Percentiles rank a stretch among this genome's conserved stretches.
Evolutionary conservation across 2,888 invertebrate species (phyloP).

Genomic region (Pseudococcus jackbeardsleyi): DNA sequence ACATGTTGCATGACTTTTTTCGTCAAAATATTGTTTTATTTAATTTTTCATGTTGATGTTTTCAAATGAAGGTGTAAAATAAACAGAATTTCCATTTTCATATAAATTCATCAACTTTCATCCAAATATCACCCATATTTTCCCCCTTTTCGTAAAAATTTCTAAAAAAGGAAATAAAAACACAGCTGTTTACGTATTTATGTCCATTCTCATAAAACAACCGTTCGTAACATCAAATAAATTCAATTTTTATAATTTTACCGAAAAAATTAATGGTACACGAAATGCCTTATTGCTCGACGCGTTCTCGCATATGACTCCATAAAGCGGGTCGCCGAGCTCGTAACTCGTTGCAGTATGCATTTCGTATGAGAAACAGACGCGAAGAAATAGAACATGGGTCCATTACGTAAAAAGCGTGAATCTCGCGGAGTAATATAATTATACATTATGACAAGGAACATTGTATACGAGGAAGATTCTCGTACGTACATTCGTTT

Average conservation of each 20-base stretch:
- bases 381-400: constrained; percentile 17
- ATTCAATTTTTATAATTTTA: neutral
- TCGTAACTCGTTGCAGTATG: constrained; percentile 12
- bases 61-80: too few relatives aligned
- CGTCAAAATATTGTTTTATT: too few relatives aligned
- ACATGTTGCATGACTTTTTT: too few relatives aligned
- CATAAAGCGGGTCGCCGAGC: neutral
- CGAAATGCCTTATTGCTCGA: neutral
- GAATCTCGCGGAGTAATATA: constrained; percentile 50
- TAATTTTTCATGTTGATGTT: too few relatives aligned
- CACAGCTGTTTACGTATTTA: neutral
- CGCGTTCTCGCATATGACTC: neutral
- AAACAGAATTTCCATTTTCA: too few relatives aligned
- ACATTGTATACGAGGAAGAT: constrained; percentile 34
- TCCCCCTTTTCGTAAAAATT: too few relatives aligned
- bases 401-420: constrained; percentile 37
- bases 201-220: neutral
- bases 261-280: neutral
- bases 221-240: neutral
- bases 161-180: too few relatives aligned
- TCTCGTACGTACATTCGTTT: neutral
- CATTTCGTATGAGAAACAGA: constrained; percentile 28
- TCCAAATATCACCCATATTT: too few relatives aligned
- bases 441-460: constrained; percentile 16
- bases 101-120: too few relatives aligned